Evolutionary conservation across 2,113 vertebrate genomes (phyloP).

Genomic region (Microcebus lehilahytsara): DNA sequence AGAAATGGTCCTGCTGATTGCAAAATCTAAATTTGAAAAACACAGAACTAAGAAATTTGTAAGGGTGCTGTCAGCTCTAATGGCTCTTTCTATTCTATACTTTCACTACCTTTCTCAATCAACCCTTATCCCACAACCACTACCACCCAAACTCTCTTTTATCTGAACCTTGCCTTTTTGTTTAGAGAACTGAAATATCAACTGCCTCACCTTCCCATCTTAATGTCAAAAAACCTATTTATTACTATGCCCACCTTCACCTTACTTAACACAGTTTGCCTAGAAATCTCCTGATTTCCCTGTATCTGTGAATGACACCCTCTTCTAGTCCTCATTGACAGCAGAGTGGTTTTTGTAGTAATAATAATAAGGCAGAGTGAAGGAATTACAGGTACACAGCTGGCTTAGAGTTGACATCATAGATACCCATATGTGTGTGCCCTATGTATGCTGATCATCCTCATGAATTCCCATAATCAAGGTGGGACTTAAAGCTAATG

Average conservation of each 20-base stretch:
- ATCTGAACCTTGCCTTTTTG: neutral
- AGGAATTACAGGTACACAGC: neutral
- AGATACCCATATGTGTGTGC: neutral
- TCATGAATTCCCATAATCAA: neutral
- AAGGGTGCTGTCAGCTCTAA: neutral
- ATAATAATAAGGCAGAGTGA: conserved; percentile 26
- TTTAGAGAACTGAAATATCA: neutral
- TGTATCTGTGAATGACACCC: neutral
- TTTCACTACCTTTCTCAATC: neutral
- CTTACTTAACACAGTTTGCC: neutral
- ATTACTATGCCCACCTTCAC: neutral
- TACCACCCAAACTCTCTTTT: neutral
- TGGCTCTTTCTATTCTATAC: neutral
- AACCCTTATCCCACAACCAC: neutral
- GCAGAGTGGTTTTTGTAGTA: neutral
- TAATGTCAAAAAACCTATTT: neutral
- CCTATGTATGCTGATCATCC: neutral
- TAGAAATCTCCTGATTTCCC: neutral
- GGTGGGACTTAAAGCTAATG: conserved; percentile 16
- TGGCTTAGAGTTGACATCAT: neutral
- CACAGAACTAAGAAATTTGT: neutral
- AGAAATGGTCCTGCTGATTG: neutral
- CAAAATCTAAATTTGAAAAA: neutral
- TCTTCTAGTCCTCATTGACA: neutral
- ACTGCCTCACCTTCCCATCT: neutral